Evolutionary conservation across 2,888 invertebrate genomes (phyloP).

Genomic region (Pollenia angustigena): DNA sequence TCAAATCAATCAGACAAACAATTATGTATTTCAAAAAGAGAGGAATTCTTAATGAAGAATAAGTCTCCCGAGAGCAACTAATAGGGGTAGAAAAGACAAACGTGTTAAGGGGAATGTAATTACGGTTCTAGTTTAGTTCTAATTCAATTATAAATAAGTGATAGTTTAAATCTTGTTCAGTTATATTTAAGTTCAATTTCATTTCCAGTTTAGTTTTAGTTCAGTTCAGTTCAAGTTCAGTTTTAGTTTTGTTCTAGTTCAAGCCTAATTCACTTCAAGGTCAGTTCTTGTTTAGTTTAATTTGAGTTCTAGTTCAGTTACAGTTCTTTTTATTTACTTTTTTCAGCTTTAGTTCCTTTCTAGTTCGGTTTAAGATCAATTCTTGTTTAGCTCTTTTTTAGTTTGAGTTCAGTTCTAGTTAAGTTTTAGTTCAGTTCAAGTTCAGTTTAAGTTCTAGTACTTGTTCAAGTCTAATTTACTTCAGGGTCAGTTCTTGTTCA

Average conservation of each 20-base stretch:
- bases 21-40: not conserved
- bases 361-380: too few species aligned
- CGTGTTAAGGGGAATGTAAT: too few species aligned
- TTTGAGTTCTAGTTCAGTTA: not conserved
- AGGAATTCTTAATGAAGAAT: not conserved
- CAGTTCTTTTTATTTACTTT: too few species aligned
- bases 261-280: not conserved
- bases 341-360: too few species aligned
- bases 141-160: not conserved
- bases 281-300: not conserved
- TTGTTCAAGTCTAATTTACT: too few species aligned
- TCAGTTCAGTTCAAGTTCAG: not conserved
- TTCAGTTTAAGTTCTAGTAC: too few species aligned
- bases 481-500: too few species aligned
- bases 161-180: not conserved
- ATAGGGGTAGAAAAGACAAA: too few species aligned
- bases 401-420: too few species aligned
- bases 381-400: too few species aligned
- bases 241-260: not conserved
- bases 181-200: not conserved
- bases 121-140: not conserved
- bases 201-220: not conserved
- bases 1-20: slow-evolving; percentile 16
- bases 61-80: too few species aligned
- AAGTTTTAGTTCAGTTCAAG: too few species aligned